Base-by-base conservation (phyloP, 1,140 invertebrate genomes). In the Aleiodes sp. region DNA sequence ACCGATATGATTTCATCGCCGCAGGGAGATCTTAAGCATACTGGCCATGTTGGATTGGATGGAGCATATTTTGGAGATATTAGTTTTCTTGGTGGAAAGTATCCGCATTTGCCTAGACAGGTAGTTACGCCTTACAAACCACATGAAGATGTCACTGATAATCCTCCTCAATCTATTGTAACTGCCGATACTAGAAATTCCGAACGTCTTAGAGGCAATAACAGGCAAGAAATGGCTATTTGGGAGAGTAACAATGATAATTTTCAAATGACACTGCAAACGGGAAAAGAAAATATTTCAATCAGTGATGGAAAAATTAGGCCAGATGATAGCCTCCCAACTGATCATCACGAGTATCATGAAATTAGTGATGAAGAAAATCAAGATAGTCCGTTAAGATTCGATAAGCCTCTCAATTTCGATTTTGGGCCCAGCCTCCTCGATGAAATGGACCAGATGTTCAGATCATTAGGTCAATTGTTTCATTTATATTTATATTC, bases 51-150 rank as follows among this genome's bases (percentile, higher is more conserved):
- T 3, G 98, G 98, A 1, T 88, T 98, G 10, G 98, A 99, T 84
- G 98, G 98, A 4, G 94, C 95, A 64, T 96, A 96, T 80, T 99
- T 99, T 83, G 97, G 98, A 0, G 96, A 98, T 84, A 91, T 99
- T 60, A 92, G 94, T 46, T 96, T 96, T 78, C 86, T 97, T 19
- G 90, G 90, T 24, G 90, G 91, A 28, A 92, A 93, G 86, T 94
- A 94, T 81, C 90, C 92, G 68, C 91, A 92, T 73, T 85, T 95
- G 64, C 94, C 95, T 19, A 90, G 93, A 19, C 94, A 96, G 85
- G 90, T 96, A 0, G 94, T 96, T 9, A 92, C 93, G 2, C 94
- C 94, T 0, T 96, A 96, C 80, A 94, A 95, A 79, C 94, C 94
- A 0, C 93, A 94, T 3, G 93, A 94, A 75, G 94, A 95, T 73